Conservation (phyloP, 2,797 vertebrate genomes). For the Ctenosaura bakeri region DNA sequence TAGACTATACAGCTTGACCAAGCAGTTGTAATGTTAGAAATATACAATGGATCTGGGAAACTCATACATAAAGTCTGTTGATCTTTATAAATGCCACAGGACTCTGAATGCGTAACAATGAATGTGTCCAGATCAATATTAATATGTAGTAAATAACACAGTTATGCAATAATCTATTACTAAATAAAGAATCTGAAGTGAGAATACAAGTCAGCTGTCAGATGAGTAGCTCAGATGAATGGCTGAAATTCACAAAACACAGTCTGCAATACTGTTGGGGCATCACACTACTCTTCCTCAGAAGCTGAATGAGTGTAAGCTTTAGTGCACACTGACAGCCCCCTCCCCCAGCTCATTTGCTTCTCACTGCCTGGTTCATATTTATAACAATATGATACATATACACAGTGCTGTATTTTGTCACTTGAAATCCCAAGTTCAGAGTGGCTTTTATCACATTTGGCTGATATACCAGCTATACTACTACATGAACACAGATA, state of each 20-base stretch:
- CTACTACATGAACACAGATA: no score
- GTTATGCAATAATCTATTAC: conserved; percentile 35
- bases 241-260: conserved; percentile 35
- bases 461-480: no score
- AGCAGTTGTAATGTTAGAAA: neutral
- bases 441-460: no score
- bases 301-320: no score
- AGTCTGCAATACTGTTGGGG: neutral
- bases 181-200: conserved; percentile 6
- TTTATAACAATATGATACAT: no score
- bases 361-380: no score
- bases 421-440: no score
- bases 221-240: conserved; percentile 37
- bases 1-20: neutral
- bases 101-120: neutral
- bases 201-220: conserved; percentile 20
- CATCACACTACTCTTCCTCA: no score
- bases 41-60: neutral
- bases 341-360: no score
- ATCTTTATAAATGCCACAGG: neutral
- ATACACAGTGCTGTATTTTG: no score
- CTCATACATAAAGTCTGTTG: neutral
- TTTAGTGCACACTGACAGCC: no score
- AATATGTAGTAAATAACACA: conserved; percentile 29
- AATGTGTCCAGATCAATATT: neutral